Base-by-base conservation (phyloP, 2,797 vertebrate genomes). In the Pelodytes ibericus region DNA sequence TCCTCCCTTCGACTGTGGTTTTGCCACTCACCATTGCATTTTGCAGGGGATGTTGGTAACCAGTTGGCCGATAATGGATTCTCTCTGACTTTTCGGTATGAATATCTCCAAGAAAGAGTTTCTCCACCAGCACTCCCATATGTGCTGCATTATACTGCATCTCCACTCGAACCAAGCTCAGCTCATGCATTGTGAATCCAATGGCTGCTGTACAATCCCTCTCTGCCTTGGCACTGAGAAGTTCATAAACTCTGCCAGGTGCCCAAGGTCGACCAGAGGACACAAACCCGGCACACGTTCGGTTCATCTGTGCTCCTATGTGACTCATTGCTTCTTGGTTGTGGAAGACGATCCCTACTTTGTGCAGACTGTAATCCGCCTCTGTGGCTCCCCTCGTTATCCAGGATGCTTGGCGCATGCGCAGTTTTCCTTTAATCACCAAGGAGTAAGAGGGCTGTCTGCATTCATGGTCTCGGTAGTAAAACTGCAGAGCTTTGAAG, bases 1-100 rank as follows among this genome's bases (percentile, higher is more conserved):
- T n/a, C n/a, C n/a, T 11, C 33, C 33, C 33, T 36, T 5, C 11
- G 5, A 36, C 11, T 36, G 33, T 5, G 33, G 1, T 36, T 5
- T 1, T 1, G 15, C 3, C 27, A 71, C 94, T 95, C 87, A 98
- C 95, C 96, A 96, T 85, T 16, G 91, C 89, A 0, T 88, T 96
- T 88, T 98, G 95, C 82, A 98, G 86, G 0, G 96, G 95, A 36
- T 85, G 89, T 86, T 97, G 96, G 79, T 95, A 98, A 3, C 95
- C 95, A 0, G 92, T 96, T 0, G 96, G 94, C 67, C 92, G 89
- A 84, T 96, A 91, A 69, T 93, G 92, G 10, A 84, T 90, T 82
- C 95, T 91, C 85, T 97, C 94, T 0, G 82, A 79, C 89, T 89
- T 90, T 74, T 95, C 89, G 0, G 96, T 98, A 88, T 96, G 94